These are phyloP conservation scores for Neoitamus cyanurus DNA, from an alignment of 2,888 invertebrate species.

Conservation along the genomic window DNA sequence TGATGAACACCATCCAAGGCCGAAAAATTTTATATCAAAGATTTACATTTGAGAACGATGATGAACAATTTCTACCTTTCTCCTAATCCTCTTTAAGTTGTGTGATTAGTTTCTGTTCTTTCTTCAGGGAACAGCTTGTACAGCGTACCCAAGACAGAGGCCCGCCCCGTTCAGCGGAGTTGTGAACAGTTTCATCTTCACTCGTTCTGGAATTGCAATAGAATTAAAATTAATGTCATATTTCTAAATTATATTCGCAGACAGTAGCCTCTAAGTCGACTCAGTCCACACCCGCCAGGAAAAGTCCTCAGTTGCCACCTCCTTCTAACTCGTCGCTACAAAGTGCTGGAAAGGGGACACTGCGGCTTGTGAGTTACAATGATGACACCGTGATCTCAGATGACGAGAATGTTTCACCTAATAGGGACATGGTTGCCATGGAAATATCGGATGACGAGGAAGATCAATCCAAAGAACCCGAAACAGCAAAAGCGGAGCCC, in stretches of 20 bases:
- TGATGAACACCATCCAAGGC: neutral
- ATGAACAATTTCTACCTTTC: neutral
- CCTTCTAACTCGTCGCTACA: constrained; percentile 54
- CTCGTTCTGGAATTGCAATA: neutral
- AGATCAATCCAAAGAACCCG: constrained; percentile 61
- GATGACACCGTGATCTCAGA: constrained; percentile 81
- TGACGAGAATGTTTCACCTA: constrained; percentile 69
- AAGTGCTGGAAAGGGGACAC: constrained; percentile 42
- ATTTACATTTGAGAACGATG: neutral
- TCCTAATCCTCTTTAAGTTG: neutral
- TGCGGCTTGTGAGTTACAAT: constrained; percentile 75
- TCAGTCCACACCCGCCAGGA: constrained; percentile 61
- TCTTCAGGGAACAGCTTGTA: neutral
- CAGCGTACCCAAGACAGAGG: neutral
- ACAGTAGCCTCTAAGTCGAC: neutral
- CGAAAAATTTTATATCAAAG: neutral
- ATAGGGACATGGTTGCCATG: constrained; percentile 66
- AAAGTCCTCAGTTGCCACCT: constrained; percentile 51
- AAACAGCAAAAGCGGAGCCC: constrained; percentile 63
- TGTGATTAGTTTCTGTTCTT: neutral
- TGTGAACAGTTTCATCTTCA: neutral
- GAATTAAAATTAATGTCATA: too few species aligned
- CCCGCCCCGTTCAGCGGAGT: neutral
- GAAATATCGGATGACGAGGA: constrained; percentile 68
- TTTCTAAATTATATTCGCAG: neutral